These are phyloP conservation scores for Poicephalus gulielmi DNA, from an alignment of 2,113 vertebrate genomes.

Conservation along the genomic window DNA sequence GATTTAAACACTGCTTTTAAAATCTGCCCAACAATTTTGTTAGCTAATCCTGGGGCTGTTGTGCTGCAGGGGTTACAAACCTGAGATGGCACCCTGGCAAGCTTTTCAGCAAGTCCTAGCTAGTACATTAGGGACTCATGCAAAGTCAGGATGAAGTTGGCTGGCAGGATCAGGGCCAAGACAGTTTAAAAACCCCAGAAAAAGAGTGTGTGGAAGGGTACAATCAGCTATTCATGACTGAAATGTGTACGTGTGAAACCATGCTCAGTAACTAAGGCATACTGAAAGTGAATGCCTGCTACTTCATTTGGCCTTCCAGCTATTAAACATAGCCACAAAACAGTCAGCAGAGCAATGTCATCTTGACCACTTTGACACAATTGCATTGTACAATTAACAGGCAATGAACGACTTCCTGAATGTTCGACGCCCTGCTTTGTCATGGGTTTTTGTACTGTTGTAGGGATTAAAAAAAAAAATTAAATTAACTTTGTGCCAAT, in stretches of 20 bases:
- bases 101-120: not conserved
- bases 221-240: not conserved
- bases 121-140: not conserved
- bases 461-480: conserved; percentile 54
- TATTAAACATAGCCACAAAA: conserved; percentile 48
- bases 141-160: not conserved
- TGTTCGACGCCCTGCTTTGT: conserved; percentile 56
- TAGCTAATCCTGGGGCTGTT: not conserved
- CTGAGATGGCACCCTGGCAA: not conserved
- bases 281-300: not conserved
- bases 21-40: not conserved
- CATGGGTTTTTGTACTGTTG: conserved; percentile 58
- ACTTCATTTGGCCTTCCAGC: conserved; percentile 14
- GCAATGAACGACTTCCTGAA: conserved; percentile 56
- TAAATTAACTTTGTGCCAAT: conserved; percentile 69
- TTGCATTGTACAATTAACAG: conserved; percentile 51
- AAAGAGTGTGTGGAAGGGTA: not conserved
- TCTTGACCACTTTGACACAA: conserved; percentile 35
- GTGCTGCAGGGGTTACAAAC: not conserved
- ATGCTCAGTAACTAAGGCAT: not conserved
- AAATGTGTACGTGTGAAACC: not conserved
- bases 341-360: conserved; percentile 37
- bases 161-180: not conserved
- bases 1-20: not conserved
- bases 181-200: not conserved